Percentiles rank a stretch among this genome's conserved stretches.
These are phyloP conservation scores for Labrus mixtus DNA, from an alignment of 2,113 vertebrate genomes.

Conservation along the genomic window DNA sequence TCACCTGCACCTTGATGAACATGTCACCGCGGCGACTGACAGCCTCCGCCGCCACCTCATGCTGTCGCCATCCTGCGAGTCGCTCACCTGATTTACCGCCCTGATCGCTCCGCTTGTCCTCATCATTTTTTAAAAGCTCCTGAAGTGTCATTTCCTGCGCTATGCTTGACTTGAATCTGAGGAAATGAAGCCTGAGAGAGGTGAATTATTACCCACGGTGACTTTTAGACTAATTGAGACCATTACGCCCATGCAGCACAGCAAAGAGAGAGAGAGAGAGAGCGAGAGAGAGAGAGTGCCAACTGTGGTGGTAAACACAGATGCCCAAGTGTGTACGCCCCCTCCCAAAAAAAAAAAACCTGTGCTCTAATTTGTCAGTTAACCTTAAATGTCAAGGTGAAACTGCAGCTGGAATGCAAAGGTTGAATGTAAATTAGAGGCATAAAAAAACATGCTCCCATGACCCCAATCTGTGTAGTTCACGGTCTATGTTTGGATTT, in stretches of 20 bases:
- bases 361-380: conserved; percentile 73
- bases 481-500: conserved; percentile 73
- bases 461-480: conserved; percentile 75
- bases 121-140: conserved; percentile 80
- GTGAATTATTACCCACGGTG: conserved; percentile 79
- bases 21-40: conserved; percentile 60
- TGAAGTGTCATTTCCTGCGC: conserved; percentile 81
- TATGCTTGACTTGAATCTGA: conserved; percentile 73
- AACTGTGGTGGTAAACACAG: conserved; percentile 30
- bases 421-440: conserved; percentile 75
- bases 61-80: conserved; percentile 30
- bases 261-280: conserved; percentile 42
- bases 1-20: conserved; percentile 74
- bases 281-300: conserved; percentile 35
- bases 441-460: conserved; percentile 56
- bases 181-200: conserved; percentile 79
- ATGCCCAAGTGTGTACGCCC: neutral
- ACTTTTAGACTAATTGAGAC: conserved; percentile 80
- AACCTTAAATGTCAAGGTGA: conserved; percentile 81
- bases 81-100: conserved; percentile 75
- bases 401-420: conserved; percentile 62
- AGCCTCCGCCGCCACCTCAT: conserved; percentile 45
- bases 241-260: conserved; percentile 60
- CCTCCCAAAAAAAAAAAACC: neutral
- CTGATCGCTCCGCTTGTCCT: conserved; percentile 69